These are phyloP conservation scores for Teleopsis dalmanni DNA, from an alignment of 1,140 invertebrate genomes.

Conservation along the genomic window DNA sequence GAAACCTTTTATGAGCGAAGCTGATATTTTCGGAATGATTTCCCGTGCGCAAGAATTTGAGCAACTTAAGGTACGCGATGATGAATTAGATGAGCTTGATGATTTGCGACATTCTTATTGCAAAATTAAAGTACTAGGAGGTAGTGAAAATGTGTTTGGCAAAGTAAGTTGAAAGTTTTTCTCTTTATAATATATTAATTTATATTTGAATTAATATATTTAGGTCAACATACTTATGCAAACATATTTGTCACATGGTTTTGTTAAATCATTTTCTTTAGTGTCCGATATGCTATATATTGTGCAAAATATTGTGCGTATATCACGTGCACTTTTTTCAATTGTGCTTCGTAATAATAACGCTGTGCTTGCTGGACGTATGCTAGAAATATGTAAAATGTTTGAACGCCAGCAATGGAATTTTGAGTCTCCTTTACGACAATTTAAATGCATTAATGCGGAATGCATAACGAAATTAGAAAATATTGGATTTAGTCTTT, in stretches of 20 bases:
- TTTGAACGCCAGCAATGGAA: slow-evolving; percentile 86
- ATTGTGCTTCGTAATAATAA: slow-evolving; percentile 85
- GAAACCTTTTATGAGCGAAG: slow-evolving; percentile 74
- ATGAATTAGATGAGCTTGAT: slow-evolving; percentile 89
- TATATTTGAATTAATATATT: not conserved
- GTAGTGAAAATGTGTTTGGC: slow-evolving; percentile 81
- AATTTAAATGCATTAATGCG: slow-evolving; percentile 70
- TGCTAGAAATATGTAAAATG: slow-evolving; percentile 81
- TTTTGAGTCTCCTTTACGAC: slow-evolving; percentile 75
- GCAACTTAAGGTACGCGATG: slow-evolving; percentile 92
- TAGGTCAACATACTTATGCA: slow-evolving; percentile 84
- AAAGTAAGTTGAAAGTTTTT: slow-evolving; percentile 62
- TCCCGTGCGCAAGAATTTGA: slow-evolving; percentile 90
- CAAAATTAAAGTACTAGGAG: slow-evolving; percentile 66
- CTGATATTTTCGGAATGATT: slow-evolving; percentile 80
- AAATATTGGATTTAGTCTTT: slow-evolving; percentile 61
- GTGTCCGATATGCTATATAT: slow-evolving; percentile 91
- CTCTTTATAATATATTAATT: not conserved
- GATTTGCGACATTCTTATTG: slow-evolving; percentile 63
- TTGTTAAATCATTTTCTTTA: slow-evolving; percentile 80
- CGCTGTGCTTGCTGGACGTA: slow-evolving; percentile 74
- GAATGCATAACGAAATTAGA: slow-evolving; percentile 82
- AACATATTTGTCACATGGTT: slow-evolving; percentile 74
- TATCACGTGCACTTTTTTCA: slow-evolving; percentile 89
- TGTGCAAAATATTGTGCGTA: slow-evolving; percentile 85